These are phyloP conservation scores for Asbolus verrucosus DNA, from an alignment of 1,140 invertebrate genomes.

Conservation along the genomic window DNA sequence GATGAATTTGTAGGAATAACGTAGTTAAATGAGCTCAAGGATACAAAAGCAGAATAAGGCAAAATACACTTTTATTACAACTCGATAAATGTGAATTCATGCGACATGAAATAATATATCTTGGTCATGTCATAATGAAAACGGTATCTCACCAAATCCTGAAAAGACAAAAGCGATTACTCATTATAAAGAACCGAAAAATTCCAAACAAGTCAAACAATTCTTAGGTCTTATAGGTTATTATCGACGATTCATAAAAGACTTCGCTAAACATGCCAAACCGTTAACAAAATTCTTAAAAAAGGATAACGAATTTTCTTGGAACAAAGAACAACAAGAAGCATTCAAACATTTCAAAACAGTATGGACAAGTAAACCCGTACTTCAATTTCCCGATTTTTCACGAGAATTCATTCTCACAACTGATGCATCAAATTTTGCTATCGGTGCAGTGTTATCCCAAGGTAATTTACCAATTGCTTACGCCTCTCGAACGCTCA, in stretches of 20 bases:
- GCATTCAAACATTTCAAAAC: conserved; percentile 16
- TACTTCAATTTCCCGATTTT: conserved; percentile 60
- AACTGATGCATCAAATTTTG: conserved; percentile 48
- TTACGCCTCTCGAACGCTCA: neutral
- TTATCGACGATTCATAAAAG: conserved; percentile 50
- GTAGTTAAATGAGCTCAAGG: too few species aligned
- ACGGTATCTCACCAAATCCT: conserved; percentile 65
- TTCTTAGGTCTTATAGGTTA: conserved; percentile 24
- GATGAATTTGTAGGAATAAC: too few species aligned
- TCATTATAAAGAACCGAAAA: conserved; percentile 62
- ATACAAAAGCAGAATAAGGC: too few species aligned
- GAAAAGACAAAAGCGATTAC: conserved; percentile 61
- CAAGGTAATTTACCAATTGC: conserved; percentile 49
- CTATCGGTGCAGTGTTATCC: conserved; percentile 48
- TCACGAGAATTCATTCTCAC: conserved; percentile 43
- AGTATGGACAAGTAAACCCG: conserved; percentile 13
- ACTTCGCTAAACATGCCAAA: conserved; percentile 52
- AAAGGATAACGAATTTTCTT: conserved; percentile 40
- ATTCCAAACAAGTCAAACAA: conserved; percentile 56
- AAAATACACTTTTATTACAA: too few species aligned
- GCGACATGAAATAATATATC: conserved; percentile 55
- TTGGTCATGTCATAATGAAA: conserved; percentile 60
- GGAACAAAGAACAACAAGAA: conserved; percentile 26
- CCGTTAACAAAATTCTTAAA: conserved; percentile 48
- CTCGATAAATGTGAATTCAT: conserved; percentile 65